Evolutionary conservation across 2,797 vertebrate species (phyloP), one percentile per base, ranked within the genome.

Genomic region (Oceanodroma leucorhoa): DNA sequence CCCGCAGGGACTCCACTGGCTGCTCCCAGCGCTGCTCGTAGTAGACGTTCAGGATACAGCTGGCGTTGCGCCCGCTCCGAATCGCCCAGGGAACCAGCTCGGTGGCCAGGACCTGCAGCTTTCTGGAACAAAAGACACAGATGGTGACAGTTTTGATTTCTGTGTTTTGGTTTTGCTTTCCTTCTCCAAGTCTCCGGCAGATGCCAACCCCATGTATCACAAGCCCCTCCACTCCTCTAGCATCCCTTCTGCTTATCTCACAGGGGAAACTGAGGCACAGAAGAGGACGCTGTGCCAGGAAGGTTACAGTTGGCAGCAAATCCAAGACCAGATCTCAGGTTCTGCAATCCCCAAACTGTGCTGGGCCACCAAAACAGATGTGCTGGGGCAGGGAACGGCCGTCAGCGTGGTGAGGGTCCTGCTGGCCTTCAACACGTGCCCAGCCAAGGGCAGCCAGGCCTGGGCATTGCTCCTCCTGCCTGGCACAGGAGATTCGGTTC

Each of bases 1-100:
- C 95, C 84, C 98, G 95, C 51, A 99, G 98, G 11, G 99, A 98
- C 24, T 97, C 93, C 26, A 99, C 95, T 11, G 96, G 97, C 97
- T 99, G 99, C 69, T 99, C 99, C 99, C 99, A 99, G 75, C 99
- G 98, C 32, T 94, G 98, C 97, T 99, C 99, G 0, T 99, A 99
- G 98, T 99, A 99, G 66, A 99, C 5, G 19, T 98, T 99, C 88
- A 99, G 98, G 87, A 99, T 82, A 40, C 99, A 99, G 9, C 96
- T 98, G 29, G 99, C 97, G 0, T 77, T 97, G 38, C 58, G 91
- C 16, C 99, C 99, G 0, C 97, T 99, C 72, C 92, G 97, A 54
- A 99, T 72, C 0, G 99, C 99, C 99, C 99, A 99, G 0, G 99
- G 99, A 30, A 99, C 97, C 95, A 99, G 96, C 73, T 98, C 98